Evolutionary conservation across 1,140 invertebrate genomes (phyloP).

Genomic region (Glomeris maerens): DNA sequence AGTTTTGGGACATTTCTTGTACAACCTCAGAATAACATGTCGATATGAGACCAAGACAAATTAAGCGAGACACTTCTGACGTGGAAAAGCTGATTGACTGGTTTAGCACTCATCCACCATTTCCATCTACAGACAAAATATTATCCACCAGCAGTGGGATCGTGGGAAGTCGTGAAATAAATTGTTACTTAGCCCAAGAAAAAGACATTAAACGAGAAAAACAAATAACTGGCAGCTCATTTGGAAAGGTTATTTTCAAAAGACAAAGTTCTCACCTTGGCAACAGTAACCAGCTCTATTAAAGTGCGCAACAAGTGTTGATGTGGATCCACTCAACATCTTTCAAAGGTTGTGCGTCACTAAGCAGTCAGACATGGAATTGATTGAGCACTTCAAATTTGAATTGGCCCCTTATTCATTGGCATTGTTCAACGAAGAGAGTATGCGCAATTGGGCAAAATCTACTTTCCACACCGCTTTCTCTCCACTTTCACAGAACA

Average conservation of each 20-base stretch:
- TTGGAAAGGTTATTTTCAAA: not conserved
- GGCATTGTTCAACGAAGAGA: too few species aligned
- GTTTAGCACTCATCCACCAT: not conserved
- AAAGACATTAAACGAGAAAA: not conserved
- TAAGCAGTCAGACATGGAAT: too few species aligned
- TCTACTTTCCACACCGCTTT: too few species aligned
- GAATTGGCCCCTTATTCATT: too few species aligned
- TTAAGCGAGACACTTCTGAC: slow-evolving; percentile 1
- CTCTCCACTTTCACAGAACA: too few species aligned
- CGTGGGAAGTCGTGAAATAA: not conserved
- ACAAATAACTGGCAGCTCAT: not conserved
- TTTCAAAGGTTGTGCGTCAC: too few species aligned
- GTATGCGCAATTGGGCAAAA: too few species aligned
- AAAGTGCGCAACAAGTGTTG: too few species aligned
- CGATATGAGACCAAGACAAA: not conserved
- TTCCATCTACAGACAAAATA: not conserved
- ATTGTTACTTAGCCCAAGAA: slow-evolving; percentile 2
- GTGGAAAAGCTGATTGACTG: not conserved
- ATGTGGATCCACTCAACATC: too few species aligned
- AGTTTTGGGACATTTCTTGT: not conserved
- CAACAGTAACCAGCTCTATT: too few species aligned
- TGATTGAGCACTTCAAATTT: too few species aligned
- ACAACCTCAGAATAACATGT: slow-evolving; percentile 3
- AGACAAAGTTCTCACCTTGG: too few species aligned
- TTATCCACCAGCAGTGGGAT: slow-evolving; percentile 6